Evolutionary conservation across 2,113 vertebrate species (phyloP).

Genomic region (Chloebia gouldiae): DNA sequence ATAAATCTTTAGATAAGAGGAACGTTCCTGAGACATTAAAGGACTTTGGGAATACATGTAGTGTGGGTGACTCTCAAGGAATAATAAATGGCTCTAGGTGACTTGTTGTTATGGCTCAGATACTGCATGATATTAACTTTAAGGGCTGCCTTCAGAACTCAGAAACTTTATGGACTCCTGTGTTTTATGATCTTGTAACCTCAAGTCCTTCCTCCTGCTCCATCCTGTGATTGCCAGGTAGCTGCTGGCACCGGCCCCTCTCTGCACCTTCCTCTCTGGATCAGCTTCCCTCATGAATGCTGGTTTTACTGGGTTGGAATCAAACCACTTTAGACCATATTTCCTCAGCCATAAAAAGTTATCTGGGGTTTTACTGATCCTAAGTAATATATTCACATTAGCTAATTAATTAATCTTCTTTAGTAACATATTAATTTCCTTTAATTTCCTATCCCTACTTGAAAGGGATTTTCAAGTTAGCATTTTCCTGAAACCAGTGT

Average conservation of each 20-base stretch:
- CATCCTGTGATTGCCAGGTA: not conserved
- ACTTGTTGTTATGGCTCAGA: slow-evolving; percentile 45
- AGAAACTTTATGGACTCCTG: slow-evolving; percentile 30
- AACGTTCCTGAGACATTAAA: not conserved
- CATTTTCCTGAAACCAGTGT: not conserved
- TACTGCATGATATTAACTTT: slow-evolving; percentile 52
- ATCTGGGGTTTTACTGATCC: not conserved
- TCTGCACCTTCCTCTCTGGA: not conserved
- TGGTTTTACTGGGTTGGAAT: not conserved
- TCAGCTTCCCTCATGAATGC: not conserved
- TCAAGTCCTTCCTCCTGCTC: not conserved
- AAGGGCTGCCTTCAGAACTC: slow-evolving; percentile 34
- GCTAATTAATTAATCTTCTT: slow-evolving; percentile 55
- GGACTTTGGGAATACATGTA: not conserved
- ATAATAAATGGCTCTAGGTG: slow-evolving; percentile 37
- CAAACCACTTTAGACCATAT: slow-evolving; percentile 31
- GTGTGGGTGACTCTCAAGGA: not conserved
- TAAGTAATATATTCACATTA: slow-evolving; percentile 49
- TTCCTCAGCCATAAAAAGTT: slow-evolving; percentile 43
- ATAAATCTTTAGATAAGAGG: slow-evolving; percentile 38
- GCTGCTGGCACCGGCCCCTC: not conserved
- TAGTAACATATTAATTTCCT: slow-evolving; percentile 54
- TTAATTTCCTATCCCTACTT: slow-evolving; percentile 37
- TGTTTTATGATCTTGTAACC: slow-evolving; percentile 43
- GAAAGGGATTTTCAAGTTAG: not conserved